phyloP scores from a whole-genome alignment of 2,113 vertebrate species.

The Halcyon malimbica region DNA sequence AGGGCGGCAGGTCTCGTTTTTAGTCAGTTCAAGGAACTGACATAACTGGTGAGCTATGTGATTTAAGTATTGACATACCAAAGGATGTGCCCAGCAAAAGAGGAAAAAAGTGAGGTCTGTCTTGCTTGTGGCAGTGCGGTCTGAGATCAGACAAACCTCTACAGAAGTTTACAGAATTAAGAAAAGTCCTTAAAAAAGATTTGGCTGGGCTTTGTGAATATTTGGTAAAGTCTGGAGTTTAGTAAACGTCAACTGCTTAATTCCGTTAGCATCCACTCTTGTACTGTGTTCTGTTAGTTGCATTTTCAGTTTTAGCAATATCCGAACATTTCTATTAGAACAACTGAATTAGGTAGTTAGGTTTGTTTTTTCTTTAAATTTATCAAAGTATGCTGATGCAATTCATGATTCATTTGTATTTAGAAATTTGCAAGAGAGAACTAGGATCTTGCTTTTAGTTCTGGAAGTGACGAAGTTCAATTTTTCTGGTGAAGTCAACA shows the following conservation, averaged over 20 bases:
- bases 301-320: neutral
- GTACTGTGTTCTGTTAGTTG: neutral
- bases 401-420: neutral
- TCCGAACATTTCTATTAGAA: neutral
- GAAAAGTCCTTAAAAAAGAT: neutral
- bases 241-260: neutral
- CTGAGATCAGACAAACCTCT: neutral
- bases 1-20: constrained; percentile 19
- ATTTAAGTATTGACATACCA: neutral
- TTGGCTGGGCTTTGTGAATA: neutral
- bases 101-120: neutral
- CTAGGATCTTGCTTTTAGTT: neutral
- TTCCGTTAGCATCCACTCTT: neutral
- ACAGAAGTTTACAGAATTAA: neutral
- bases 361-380: neutral
- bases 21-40: constrained; percentile 31
- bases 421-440: neutral
- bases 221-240: neutral
- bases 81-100: neutral
- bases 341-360: neutral
- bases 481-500: neutral
- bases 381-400: neutral
- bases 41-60: neutral
- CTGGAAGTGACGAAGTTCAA: neutral
- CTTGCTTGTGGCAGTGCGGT: neutral